A percentile compares a stretch with the other conserved stretches of the same genome.
Conservation (phyloP, 2,888 invertebrate species). For the Ariolimax columbianus region DNA sequence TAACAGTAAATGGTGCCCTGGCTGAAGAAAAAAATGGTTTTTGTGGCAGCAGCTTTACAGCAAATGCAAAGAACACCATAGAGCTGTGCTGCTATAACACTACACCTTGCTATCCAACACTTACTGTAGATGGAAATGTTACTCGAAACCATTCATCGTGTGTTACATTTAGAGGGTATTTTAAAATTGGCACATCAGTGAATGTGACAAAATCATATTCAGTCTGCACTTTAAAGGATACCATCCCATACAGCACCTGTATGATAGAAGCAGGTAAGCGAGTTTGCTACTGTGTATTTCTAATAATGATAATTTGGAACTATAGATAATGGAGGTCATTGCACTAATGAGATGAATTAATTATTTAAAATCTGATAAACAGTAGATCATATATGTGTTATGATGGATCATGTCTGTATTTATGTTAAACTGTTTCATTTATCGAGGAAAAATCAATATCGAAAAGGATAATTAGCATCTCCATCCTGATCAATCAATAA, state of each 20-base stretch:
- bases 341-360: too few relatives aligned
- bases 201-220: neutral
- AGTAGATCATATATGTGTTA: too few relatives aligned
- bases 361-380: too few relatives aligned
- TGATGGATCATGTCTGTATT: too few relatives aligned
- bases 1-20: neutral
- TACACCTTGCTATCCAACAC: neutral
- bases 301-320: too few relatives aligned
- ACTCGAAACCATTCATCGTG: neutral
- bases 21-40: neutral
- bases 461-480: too few relatives aligned
- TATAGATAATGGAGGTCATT: too few relatives aligned
- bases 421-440: too few relatives aligned
- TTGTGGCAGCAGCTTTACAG: neutral
- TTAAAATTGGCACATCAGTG: neutral
- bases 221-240: neutral
- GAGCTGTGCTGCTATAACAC: conserved; percentile 2
- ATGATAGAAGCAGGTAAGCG: neutral
- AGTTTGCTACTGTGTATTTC: too few relatives aligned
- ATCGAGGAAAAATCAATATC: too few relatives aligned
- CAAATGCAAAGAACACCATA: neutral
- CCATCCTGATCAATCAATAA: too few relatives aligned
- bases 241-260: neutral
- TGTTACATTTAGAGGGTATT: neutral
- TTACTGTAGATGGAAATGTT: neutral